phyloP scores from a whole-genome alignment of 2,797 vertebrate genomes.

The Knipowitschia caucasica region DNA sequence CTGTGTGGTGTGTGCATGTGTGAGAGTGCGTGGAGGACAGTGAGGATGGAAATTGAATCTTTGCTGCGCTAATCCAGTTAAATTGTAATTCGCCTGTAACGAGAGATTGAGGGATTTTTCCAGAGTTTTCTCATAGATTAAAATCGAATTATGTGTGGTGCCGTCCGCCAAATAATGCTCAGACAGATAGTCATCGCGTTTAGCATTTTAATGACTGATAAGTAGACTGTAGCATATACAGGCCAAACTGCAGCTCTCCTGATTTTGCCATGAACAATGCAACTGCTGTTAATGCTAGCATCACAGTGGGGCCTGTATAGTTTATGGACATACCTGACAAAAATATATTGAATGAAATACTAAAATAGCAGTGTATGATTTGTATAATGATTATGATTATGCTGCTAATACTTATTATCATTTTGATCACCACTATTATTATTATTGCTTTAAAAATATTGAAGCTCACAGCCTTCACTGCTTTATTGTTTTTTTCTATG shows the following conservation, averaged over 20 bases:
- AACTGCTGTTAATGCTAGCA: constrained; percentile 30
- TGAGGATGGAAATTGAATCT: constrained; percentile 56
- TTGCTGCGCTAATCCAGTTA: constrained; percentile 57
- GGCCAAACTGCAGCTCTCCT: constrained; percentile 14
- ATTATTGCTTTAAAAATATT: no score
- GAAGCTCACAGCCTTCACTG: no score
- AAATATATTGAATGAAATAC: no score
- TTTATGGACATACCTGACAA: constrained; percentile 11
- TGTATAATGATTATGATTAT: no score
- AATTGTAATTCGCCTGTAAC: constrained; percentile 47
- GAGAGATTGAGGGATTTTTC: constrained; percentile 36
- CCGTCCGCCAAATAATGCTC: constrained; percentile 36
- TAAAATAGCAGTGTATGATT: no score
- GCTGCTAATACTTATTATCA: no score
- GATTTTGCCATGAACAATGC: constrained; percentile 19
- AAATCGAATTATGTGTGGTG: constrained; percentile 28
- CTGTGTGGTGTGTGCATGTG: constrained; percentile 10
- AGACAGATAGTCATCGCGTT: constrained; percentile 5
- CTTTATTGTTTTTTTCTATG: no score
- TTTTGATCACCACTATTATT: no score
- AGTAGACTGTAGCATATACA: neutral
- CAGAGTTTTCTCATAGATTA: constrained; percentile 46
- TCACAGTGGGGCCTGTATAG: constrained; percentile 31
- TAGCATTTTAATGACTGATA: neutral
- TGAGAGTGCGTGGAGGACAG: constrained; percentile 6